phyloP scores from a whole-genome alignment of 2,888 invertebrate species.

The Zeuzera pyrina region DNA sequence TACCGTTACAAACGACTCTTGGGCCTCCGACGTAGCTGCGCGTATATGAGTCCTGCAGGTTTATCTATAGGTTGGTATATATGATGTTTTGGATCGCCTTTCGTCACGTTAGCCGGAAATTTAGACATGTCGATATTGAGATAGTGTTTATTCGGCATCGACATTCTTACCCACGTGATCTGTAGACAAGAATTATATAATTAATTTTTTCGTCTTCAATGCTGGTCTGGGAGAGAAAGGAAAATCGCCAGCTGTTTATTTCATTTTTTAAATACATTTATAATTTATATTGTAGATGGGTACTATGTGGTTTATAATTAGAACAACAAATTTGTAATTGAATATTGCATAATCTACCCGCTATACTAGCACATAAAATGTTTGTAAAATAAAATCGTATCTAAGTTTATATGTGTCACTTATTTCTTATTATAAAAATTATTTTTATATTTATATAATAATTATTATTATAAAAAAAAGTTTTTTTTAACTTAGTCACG shows the following conservation, averaged over 20 bases:
- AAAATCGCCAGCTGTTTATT: not conserved
- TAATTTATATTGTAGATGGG: no score
- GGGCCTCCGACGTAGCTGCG: constrained; percentile 77
- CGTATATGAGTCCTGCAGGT: constrained; percentile 83
- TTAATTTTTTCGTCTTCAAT: constrained; percentile 10
- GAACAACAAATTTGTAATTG: no score
- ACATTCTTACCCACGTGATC: constrained; percentile 81
- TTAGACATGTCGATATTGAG: constrained; percentile 82
- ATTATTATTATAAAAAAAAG: no score
- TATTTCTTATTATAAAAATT: no score
- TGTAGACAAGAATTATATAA: constrained; percentile 35
- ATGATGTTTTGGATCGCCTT: constrained; percentile 76
- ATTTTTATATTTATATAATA: no score
- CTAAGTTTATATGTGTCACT: no score
- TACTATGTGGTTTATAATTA: constrained; percentile 4
- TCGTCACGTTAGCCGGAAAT: constrained; percentile 77
- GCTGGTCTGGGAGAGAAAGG: constrained; percentile 15
- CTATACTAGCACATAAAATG: no score
- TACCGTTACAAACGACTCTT: constrained; percentile 68
- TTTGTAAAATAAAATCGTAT: no score
- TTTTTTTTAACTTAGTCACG: no score
- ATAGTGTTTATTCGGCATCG: constrained; percentile 88
- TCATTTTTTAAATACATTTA: not conserved
- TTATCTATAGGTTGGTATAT: constrained; percentile 86
- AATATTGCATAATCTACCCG: no score